Percentiles rank a stretch among this genome's conserved stretches.
Evolutionary conservation across 2,113 vertebrate genomes (phyloP).

Genomic region (Petaurus breviceps): DNA sequence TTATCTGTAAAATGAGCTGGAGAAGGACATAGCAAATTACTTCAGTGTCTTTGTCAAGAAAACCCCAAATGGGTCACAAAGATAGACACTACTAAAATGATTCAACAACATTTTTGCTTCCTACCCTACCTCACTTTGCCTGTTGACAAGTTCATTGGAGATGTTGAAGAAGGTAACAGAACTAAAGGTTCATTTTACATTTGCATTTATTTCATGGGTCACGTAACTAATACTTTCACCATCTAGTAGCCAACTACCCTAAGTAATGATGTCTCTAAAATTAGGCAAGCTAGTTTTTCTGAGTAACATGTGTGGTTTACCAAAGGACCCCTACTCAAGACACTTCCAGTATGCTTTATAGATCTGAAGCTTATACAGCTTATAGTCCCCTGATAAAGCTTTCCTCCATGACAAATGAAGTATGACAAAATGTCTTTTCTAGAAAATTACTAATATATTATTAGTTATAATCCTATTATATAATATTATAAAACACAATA

Average conservation of each 20-base stretch:
- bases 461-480: background rate
- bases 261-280: background rate
- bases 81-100: too few relatives aligned
- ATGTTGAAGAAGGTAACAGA: background rate
- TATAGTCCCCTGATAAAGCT: background rate
- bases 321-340: background rate
- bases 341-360: background rate
- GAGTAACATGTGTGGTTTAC: background rate
- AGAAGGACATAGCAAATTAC: too few relatives aligned
- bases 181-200: background rate
- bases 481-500: background rate
- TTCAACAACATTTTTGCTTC: background rate
- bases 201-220: background rate
- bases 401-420: background rate
- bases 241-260: background rate
- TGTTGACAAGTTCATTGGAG: background rate
- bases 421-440: background rate
- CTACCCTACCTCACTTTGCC: background rate
- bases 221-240: background rate
- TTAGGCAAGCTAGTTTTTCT: background rate
- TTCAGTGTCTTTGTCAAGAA: too few relatives aligned
- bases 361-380: background rate
- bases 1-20: too few relatives aligned
- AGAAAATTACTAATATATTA: background rate
- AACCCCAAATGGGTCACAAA: too few relatives aligned